Conservation (phyloP, 2,797 vertebrate species). For the Neostethus bicornis region DNA sequence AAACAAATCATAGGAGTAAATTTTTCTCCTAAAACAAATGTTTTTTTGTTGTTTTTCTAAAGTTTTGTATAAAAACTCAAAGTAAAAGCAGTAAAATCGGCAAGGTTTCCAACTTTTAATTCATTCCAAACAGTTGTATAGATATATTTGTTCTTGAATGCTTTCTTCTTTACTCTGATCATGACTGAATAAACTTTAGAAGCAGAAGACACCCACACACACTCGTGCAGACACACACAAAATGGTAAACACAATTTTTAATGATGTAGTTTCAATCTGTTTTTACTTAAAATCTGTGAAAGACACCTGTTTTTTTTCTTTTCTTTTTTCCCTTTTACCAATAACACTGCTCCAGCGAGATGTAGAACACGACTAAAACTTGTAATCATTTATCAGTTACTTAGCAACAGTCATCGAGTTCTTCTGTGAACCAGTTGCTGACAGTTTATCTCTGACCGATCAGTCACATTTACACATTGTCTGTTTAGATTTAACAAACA, state of each 20-base stretch:
- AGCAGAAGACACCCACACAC: neutral
- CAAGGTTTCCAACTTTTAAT: neutral
- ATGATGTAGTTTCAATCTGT: neutral
- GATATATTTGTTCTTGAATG: too few species aligned
- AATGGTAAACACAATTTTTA: neutral
- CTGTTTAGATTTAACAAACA: too few species aligned
- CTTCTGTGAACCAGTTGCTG: conserved; percentile 15
- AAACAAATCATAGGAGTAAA: conserved; percentile 6
- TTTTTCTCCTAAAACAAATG: conserved; percentile 1
- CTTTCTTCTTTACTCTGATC: too few species aligned
- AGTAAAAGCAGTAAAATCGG: neutral
- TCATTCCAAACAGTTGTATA: too few species aligned
- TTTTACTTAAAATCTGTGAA: neutral
- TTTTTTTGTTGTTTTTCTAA: conserved; percentile 5
- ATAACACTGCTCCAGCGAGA: conserved; percentile 25
- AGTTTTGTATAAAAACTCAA: neutral
- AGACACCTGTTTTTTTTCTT: conserved; percentile 4
- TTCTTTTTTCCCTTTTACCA: too few species aligned
- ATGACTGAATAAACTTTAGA: neutral
- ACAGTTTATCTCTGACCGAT: conserved; percentile 24
- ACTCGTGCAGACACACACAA: too few species aligned
- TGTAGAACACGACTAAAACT: conserved; percentile 18
- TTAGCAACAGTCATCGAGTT: conserved; percentile 52
- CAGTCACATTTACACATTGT: conserved; percentile 26
- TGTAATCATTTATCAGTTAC: conserved; percentile 43